Conservation (phyloP, 2,797 vertebrate genomes). For the Tokudaia tokunoshimensis region DNA sequence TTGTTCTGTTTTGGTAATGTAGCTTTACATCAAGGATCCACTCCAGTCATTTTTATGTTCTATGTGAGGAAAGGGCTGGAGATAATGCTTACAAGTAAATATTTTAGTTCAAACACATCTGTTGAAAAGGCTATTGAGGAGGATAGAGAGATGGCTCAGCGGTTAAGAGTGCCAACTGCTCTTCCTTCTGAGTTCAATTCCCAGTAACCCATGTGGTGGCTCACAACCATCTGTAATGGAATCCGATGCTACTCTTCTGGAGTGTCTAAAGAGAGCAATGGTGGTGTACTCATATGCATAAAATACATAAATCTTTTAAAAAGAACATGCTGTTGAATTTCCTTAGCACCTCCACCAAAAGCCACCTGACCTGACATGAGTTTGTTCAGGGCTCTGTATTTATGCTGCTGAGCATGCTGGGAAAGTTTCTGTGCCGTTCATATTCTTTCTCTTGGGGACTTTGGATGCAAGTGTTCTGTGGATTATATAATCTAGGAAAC, state of each 20-base stretch:
- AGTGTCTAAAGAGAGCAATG: too few species aligned
- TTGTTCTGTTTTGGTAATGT: neutral
- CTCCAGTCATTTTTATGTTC: neutral
- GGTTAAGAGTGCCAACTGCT: too few species aligned
- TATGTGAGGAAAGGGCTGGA: neutral
- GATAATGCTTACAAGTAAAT: neutral
- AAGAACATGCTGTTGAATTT: neutral
- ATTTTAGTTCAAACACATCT: neutral
- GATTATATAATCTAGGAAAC: neutral
- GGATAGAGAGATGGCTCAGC: too few species aligned
- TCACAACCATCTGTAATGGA: too few species aligned
- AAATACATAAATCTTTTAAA: too few species aligned
- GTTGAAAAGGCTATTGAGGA: neutral
- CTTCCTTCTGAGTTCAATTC: too few species aligned
- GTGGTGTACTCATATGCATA: too few species aligned
- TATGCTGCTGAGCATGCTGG: neutral
- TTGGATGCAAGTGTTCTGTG: neutral
- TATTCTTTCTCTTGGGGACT: neutral
- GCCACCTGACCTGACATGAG: neutral
- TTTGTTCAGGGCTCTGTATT: neutral
- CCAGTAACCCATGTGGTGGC: too few species aligned
- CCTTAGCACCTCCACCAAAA: neutral
- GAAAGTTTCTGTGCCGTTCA: accelerated
- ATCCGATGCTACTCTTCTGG: too few species aligned
- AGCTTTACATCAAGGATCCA: neutral